phyloP scores from a whole-genome alignment of 2,888 invertebrate species.

The Acrobasis suavella region DNA sequence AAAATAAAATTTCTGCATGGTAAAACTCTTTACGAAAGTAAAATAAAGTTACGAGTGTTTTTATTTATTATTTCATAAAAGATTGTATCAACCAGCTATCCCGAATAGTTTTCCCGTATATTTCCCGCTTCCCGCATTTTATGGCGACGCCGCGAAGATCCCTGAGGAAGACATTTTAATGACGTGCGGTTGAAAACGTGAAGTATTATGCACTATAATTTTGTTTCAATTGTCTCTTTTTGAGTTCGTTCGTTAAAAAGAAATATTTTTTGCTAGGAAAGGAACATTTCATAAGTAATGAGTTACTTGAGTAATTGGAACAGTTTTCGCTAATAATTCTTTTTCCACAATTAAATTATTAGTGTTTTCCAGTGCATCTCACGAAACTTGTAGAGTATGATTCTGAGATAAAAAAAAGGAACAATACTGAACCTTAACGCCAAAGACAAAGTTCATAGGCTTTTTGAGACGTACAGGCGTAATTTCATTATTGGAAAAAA shows the following conservation, averaged over 20 bases:
- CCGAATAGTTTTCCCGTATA: constrained; percentile 14
- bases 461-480: no score
- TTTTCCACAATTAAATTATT: background rate
- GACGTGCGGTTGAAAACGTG: constrained; percentile 16
- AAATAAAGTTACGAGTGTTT: constrained; percentile 15
- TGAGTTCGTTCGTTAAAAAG: constrained; percentile 8
- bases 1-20: background rate
- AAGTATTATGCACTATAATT: constrained; percentile 2
- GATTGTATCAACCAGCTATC: constrained; percentile 13
- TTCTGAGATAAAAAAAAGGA: no score
- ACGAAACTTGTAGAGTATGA: no score
- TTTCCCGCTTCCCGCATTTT: constrained; percentile 15
- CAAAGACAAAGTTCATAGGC: no score
- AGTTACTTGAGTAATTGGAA: background rate
- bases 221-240: constrained; percentile 14
- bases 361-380: background rate
- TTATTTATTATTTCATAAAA: constrained; percentile 17
- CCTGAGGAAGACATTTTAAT: constrained; percentile 16
- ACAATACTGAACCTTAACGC: no score
- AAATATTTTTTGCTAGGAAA: background rate
- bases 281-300: background rate
- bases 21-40: background rate
- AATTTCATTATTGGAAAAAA: no score
- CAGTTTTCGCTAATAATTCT: background rate
- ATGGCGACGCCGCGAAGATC: constrained; percentile 1